phyloP scores from a whole-genome alignment of 2,797 vertebrate genomes.

The Macroramphosus scolopax region DNA sequence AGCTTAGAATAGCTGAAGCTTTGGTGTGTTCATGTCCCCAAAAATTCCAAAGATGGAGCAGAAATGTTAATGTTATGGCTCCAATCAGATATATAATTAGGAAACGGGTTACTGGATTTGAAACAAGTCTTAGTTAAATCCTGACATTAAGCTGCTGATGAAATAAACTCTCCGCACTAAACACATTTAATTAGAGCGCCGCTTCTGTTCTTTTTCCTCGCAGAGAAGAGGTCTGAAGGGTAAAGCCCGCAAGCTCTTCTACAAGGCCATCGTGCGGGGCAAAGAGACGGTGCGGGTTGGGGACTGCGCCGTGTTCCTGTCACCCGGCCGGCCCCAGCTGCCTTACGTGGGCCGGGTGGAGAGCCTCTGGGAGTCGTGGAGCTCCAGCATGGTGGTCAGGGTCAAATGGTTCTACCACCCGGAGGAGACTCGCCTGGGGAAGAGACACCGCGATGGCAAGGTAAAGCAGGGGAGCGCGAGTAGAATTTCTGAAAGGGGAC shows the following conservation, averaged over 20 bases:
- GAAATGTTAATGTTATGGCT: slow-evolving; percentile 5
- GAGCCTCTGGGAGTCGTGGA: slow-evolving; percentile 99
- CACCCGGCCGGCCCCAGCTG: slow-evolving; percentile 92
- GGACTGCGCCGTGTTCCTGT: slow-evolving; percentile 96
- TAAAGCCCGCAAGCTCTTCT: slow-evolving; percentile 95
- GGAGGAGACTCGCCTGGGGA: slow-evolving; percentile 95
- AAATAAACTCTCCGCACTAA: slow-evolving; percentile 21
- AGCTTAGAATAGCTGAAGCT: slow-evolving; percentile 6
- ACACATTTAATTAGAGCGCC: slow-evolving; percentile 22
- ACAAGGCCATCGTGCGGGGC: slow-evolving; percentile 95
- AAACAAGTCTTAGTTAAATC: background rate
- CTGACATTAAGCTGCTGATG: slow-evolving; percentile 10
- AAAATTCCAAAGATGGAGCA: slow-evolving; percentile 11
- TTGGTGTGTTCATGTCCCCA: slow-evolving; percentile 3
- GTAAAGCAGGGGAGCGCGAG: slow-evolving; percentile 65
- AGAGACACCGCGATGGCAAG: slow-evolving; percentile 94
- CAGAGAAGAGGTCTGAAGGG: slow-evolving; percentile 97
- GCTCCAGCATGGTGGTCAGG: slow-evolving; percentile 97
- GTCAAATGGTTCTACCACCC: slow-evolving; percentile 99
- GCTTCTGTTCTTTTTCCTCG: slow-evolving; percentile 28
- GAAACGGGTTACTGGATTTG: background rate
- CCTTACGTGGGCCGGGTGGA: slow-evolving; percentile 97
- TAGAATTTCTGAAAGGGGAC: slow-evolving; percentile 29
- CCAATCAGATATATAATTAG: background rate
- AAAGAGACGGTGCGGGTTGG: slow-evolving; percentile 92